Percentiles rank a stretch among this genome's conserved stretches.
phyloP scores from a whole-genome alignment of 2,113 vertebrate species.

The Diphyllodes magnificus region DNA sequence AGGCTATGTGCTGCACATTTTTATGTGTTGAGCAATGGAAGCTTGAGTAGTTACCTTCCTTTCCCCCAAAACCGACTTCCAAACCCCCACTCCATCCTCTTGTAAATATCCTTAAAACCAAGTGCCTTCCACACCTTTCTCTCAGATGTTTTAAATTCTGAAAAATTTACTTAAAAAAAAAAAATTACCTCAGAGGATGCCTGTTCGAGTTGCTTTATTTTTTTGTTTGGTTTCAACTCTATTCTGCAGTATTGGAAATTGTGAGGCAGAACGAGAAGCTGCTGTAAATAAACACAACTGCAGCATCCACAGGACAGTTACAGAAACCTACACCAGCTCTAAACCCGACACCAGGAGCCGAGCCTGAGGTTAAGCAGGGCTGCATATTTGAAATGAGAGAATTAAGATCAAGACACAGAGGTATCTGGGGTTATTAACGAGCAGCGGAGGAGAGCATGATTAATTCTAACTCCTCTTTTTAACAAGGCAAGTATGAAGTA shows the following conservation, averaged over 20 bases:
- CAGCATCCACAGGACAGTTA: not conserved
- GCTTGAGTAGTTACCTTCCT: conserved; percentile 45
- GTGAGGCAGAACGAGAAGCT: not conserved
- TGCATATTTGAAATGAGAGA: not conserved
- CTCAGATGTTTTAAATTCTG: not conserved
- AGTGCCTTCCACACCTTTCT: not conserved
- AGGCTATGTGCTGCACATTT: conserved; percentile 64
- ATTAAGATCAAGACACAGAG: not conserved
- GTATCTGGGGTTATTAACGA: not conserved
- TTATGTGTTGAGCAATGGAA: conserved; percentile 37
- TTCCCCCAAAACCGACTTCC: not conserved
- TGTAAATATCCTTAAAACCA: not conserved
- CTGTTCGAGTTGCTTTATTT: not conserved
- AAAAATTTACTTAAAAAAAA: not conserved
- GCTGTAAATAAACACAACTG: not conserved
- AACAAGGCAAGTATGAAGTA: not conserved
- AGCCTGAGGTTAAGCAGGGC: not conserved
- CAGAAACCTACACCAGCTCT: not conserved
- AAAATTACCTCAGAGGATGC: not conserved
- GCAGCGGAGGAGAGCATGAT: not conserved
- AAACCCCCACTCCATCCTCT: not conserved
- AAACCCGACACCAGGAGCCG: not conserved
- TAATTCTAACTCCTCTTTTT: not conserved
- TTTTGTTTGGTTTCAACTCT: not conserved
- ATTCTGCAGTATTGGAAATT: not conserved